Evolutionary conservation across 2,113 vertebrate genomes (phyloP).

Genomic region (Mesoclemmys tuberculata): DNA sequence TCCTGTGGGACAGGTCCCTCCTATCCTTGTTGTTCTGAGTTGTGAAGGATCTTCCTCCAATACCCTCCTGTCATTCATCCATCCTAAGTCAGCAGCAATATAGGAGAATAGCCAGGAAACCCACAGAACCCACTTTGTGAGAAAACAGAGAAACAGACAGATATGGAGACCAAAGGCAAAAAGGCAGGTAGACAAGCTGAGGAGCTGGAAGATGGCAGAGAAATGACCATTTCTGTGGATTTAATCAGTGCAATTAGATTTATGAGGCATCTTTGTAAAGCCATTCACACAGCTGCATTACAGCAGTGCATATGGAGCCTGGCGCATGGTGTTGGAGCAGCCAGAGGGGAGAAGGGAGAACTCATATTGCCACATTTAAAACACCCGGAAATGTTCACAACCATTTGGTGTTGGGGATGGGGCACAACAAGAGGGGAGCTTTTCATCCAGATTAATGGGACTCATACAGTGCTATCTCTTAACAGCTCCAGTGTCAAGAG

Average conservation of each 20-base stretch:
- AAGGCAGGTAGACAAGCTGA: not conserved
- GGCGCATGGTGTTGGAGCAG: not conserved
- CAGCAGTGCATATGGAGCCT: not conserved
- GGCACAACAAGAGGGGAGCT: not conserved
- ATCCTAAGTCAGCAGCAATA: not conserved
- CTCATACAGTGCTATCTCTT: not conserved
- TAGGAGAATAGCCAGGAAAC: rapidly evolving
- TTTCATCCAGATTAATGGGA: not conserved
- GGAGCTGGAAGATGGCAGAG: not conserved
- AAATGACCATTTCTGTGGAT: not conserved
- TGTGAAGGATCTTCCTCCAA: not conserved
- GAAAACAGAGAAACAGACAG: not conserved
- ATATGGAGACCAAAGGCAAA: not conserved
- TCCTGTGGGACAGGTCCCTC: not conserved
- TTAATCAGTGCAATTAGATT: not conserved
- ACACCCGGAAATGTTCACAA: not conserved
- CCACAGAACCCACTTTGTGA: not conserved
- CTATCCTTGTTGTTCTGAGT: not conserved
- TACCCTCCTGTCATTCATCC: rapidly evolving
- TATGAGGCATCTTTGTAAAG: not conserved
- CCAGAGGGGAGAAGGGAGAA: not conserved
- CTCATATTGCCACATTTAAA: not conserved
- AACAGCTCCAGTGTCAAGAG: not conserved
- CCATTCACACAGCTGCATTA: not conserved
- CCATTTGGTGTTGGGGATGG: not conserved